phyloP scores from a whole-genome alignment of 2,888 invertebrate genomes.

The Ecliptopera silaceata region DNA sequence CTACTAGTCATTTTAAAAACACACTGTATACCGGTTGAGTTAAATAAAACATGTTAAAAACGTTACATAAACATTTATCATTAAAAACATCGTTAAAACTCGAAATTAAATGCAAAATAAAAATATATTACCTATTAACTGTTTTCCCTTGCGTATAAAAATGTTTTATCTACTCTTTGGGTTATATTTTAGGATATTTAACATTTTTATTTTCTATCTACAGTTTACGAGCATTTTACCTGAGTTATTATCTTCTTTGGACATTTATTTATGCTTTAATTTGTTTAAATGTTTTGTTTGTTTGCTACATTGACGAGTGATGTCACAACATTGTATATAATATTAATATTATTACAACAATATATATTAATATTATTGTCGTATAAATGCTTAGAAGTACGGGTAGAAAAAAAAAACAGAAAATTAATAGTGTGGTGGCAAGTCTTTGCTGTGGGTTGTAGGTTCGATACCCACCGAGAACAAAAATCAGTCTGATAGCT shows the following conservation, averaged over 20 bases:
- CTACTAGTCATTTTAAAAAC: too few relatives aligned
- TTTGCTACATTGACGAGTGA: too few relatives aligned
- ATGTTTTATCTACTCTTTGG: constrained; percentile 16
- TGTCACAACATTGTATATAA: too few relatives aligned
- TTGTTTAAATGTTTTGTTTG: too few relatives aligned
- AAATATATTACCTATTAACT: constrained; percentile 19
- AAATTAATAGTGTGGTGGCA: too few relatives aligned
- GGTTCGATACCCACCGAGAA: too few relatives aligned
- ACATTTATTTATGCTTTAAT: constrained; percentile 14
- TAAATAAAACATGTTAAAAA: background rate
- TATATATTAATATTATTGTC: too few relatives aligned
- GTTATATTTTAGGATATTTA: constrained; percentile 22
- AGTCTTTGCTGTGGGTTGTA: too few relatives aligned
- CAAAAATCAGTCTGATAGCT: too few relatives aligned
- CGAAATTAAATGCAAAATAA: constrained; percentile 21
- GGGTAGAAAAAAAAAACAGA: too few relatives aligned
- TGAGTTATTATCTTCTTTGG: constrained; percentile 20
- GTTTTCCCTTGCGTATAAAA: constrained; percentile 16
- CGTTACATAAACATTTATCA: background rate
- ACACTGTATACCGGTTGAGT: background rate
- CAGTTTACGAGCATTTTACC: constrained; percentile 12
- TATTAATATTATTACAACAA: too few relatives aligned
- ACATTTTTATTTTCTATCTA: constrained; percentile 15
- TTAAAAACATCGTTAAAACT: constrained; percentile 3
- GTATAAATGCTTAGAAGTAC: too few relatives aligned